phyloP scores from a whole-genome alignment of 2,797 vertebrate genomes.

The Acrocephalus scirpaceus region DNA sequence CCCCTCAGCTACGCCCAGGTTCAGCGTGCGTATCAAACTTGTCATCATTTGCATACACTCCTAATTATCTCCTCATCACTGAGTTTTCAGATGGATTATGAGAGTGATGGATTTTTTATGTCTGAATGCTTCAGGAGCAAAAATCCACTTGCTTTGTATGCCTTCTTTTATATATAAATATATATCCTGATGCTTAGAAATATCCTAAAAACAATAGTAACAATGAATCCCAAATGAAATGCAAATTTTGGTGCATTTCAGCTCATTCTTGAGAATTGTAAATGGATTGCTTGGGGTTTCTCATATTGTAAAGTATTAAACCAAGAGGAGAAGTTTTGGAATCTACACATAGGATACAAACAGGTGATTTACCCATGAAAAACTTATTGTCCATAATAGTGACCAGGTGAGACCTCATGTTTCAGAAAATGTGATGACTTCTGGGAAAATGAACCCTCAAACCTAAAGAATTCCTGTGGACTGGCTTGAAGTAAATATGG shows the following conservation, averaged over 20 bases:
- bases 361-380: neutral
- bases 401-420: constrained; percentile 7
- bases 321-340: constrained; percentile 24
- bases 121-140: neutral
- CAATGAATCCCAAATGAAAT: neutral
- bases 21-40: neutral
- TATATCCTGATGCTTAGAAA: neutral
- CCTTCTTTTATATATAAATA: neutral
- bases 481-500: neutral
- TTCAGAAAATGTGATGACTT: neutral
- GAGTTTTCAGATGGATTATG: neutral
- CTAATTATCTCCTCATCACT: constrained; percentile 35
- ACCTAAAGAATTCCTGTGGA: neutral
- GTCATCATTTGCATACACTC: constrained; percentile 2
- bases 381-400: neutral
- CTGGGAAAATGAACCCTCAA: neutral
- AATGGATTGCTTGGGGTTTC: constrained; percentile 14
- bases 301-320: constrained; percentile 19
- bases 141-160: neutral
- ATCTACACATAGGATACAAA: neutral
- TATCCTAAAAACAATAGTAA: neutral
- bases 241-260: neutral
- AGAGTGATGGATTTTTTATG: neutral
- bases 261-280: neutral
- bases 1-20: neutral